Base-by-base conservation (phyloP, 2,797 vertebrate genomes). In the Adelosebastes latens region DNA sequence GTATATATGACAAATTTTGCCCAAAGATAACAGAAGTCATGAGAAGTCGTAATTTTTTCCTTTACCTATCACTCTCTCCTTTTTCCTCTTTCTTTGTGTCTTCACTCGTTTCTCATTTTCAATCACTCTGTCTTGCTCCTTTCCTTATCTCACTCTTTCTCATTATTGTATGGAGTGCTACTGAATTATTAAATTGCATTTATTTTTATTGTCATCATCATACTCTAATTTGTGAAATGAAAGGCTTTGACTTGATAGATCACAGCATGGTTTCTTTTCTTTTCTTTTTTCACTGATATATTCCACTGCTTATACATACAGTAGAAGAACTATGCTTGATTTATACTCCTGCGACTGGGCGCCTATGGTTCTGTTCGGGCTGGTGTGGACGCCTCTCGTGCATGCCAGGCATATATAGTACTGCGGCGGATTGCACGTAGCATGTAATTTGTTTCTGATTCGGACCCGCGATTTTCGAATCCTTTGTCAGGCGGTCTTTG, bases 1-100 rank as follows among this genome's bases (percentile, higher is more conserved):
- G 84, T 88, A 87, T 86, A 86, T 89, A 84, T 67, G 72, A 82
- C 69, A 80, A 79, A 90, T 94, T 91, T 90, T 74, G 39, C 83
- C 52, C 25, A 84, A 80, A 86, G 81, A 88, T 90, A 86, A 86
- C 85, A 76, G 27, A 62, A 76, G 56, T 81, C 65, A 69, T 13
- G 58, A 82, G 62, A 66, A 75, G 59, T 79, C 58, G 62, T 84
- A 64, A 24, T 86, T 88, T 75, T 60, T 58, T 20, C 24, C 16
- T 52, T 76, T 31, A 73, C 42, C 34, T 29, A 14, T 86, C 67
- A 29, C 69, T 20, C n/a, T 53, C 32, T 53, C 25, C 13, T 20
- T 59, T 27, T 18, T 61, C 3, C 14, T 72, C 8, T 39, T 52
- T 32, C 2, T 55, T 53, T 56, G 8, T 61, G 18, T 68, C 10